A percentile compares a stretch with the other conserved stretches of the same genome.
Evolutionary conservation across 2,888 invertebrate species (phyloP).

Genomic region (Pseudolycoriella hygida): DNA sequence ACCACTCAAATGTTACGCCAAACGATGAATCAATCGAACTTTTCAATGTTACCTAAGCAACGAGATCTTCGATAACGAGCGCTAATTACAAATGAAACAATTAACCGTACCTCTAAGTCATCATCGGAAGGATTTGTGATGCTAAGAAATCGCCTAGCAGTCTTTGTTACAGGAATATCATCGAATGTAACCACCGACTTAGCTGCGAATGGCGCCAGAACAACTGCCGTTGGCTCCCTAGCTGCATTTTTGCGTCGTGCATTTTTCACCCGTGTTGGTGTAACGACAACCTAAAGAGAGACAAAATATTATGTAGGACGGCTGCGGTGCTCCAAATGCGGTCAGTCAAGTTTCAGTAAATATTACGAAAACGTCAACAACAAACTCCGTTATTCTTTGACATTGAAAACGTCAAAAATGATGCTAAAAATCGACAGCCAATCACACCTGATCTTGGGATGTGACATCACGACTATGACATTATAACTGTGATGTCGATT

Average conservation of each 20-base stretch:
- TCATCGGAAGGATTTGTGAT: slow-evolving; percentile 37
- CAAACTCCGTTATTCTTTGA: neutral
- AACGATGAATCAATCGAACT: slow-evolving; percentile 17
- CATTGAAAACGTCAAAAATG: too few species aligned
- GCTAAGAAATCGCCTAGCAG: slow-evolving; percentile 34
- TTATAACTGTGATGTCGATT: too few species aligned
- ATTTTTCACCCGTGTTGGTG: slow-evolving; percentile 22
- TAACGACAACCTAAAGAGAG: slow-evolving; percentile 21
- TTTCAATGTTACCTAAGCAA: too few species aligned
- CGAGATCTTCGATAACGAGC: too few species aligned
- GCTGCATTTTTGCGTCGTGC: slow-evolving; percentile 23
- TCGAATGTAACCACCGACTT: slow-evolving; percentile 50
- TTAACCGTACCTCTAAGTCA: slow-evolving; percentile 25
- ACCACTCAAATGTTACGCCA: slow-evolving; percentile 36
- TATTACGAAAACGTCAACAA: neutral
- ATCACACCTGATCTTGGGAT: too few species aligned
- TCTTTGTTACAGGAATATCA: slow-evolving; percentile 39
- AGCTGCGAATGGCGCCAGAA: slow-evolving; percentile 46
- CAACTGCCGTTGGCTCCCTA: slow-evolving; percentile 27
- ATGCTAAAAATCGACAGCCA: too few species aligned
- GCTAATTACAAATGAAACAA: too few species aligned
- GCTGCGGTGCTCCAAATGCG: neutral
- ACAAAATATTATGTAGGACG: neutral
- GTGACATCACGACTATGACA: too few species aligned
- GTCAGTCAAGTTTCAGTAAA: neutral